Base-by-base conservation (phyloP, 2,888 invertebrate species). In the Diaprepes abbreviatus region DNA sequence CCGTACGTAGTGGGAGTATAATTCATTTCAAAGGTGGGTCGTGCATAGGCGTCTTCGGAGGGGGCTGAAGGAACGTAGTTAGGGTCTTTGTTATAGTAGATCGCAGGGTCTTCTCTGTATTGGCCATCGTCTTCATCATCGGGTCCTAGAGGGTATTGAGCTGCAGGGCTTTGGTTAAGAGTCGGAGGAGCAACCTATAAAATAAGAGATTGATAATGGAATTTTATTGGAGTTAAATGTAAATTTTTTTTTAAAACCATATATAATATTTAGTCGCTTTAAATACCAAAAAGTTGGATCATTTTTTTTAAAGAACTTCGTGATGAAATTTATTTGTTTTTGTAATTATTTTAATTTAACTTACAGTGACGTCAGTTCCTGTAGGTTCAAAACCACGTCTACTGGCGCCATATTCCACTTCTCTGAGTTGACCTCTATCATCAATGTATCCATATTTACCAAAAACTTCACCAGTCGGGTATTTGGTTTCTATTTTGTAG, bases 401-500 rank as follows among this genome's bases (percentile, higher is more conserved):
- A 65, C 91, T 92, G 0, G 95, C 95, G 1, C 95, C 95, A 80
- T 96, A 96, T 73, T 95, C 93, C 17, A 95, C 89, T 83, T 94
- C 93, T 63, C 94, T 87, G 17, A 89, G 78, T 77, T 89, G 89
- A 0, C 95, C 95, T 19, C 85, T 85, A 78, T 92, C 93, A 75
- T 95, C 95, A 0, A 94, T 88, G 81, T 94, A 95, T n/a, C 95
- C 95, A 79, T 95, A 95, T 82, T 95, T 95, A 68, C 95, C 95
- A 57, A 90, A 92, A 0, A 95, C 93, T 78, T 94, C 94, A 0
- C 95, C 95, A 48, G 88, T 91, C 0, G 92, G 88, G 78, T 93
- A 92, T 83, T 94, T 95, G 0, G 94, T 94, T 83, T 95, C 95
- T 72, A 95, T 94, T 85, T 94, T 94, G 86, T 92, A 94, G 54